Conservation (phyloP, 2,888 invertebrate genomes). For the Polymixis lichenea region DNA sequence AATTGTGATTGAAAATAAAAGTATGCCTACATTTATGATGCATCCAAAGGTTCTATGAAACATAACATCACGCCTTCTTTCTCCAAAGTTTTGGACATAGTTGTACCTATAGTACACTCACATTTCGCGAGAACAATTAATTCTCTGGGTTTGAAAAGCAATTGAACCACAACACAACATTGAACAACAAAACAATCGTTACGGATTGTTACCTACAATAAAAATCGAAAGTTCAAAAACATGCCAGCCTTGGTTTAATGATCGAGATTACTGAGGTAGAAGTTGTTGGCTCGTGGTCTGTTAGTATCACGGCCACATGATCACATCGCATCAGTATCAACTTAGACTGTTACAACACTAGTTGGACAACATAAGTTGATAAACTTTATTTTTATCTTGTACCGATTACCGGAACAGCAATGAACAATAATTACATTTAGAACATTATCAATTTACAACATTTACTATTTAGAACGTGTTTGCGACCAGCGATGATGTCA, state of each 20-base stretch:
- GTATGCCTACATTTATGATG: background rate
- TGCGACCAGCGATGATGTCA: background rate
- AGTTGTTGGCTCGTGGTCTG: background rate
- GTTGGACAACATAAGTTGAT: background rate
- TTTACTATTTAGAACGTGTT: background rate
- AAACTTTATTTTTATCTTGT: background rate
- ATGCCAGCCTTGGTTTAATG: background rate
- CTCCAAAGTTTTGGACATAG: background rate
- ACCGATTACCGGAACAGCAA: background rate
- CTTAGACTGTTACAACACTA: constrained; percentile 1
- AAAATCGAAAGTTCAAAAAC: background rate
- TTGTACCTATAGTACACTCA: background rate
- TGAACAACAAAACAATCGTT: background rate
- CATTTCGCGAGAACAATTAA: too few species aligned
- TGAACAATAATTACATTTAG: constrained; percentile 6
- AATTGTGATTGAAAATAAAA: background rate
- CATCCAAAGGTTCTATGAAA: background rate
- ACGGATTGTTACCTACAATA: background rate
- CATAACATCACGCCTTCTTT: background rate
- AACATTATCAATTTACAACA: constrained; percentile 17
- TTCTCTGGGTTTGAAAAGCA: background rate
- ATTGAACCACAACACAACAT: background rate
- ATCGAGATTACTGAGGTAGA: constrained; percentile 4
- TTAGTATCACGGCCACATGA: background rate
- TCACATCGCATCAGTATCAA: background rate